Evolutionary conservation across 2,888 invertebrate species (phyloP), one percentile per base, ranked within the genome.

Genomic region (Dilophus febrilis): DNA sequence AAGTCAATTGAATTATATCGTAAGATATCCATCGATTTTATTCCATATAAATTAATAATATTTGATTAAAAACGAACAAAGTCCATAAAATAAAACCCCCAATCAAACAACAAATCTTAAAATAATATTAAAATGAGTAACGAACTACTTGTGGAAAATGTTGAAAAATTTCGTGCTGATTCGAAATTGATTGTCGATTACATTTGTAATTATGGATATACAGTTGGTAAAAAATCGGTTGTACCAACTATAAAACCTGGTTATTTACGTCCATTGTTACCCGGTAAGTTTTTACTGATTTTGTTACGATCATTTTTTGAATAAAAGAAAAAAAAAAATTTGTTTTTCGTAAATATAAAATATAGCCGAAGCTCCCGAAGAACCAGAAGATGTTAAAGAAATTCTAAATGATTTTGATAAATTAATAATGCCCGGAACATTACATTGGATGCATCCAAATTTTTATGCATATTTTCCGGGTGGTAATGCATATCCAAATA

Each of bases 391-490:
- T 10, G 91, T 87, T 84, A 68, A 77, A 51, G 72, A 76, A 29
- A 71, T 92, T 12, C 69, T 92, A 52, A 70, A 72, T 45, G 91
- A 92, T 54, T 72, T 92, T 45, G 86, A 85, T 52, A 65, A 74
- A 49, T 70, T 80, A 39, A 80, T 92, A 45, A 78, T 91, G 76
- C 88, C 90, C 1, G 90, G 91, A 48, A 32, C 39, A 37, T 86
- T 87, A 0, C 84, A 86, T 51, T 90, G 88, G 88, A 77, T 79
- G 48, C 84, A 84, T 11, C 90, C 88, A 3, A 69, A 79, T 48
- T 91, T 90, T 60, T 83, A 86, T 54, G 88, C 86, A 1, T 91
- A 82, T 57, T 86, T 73, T 56, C 84, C 85, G 1, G 73, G 80
- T 1, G 85, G 72, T 4, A 71, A 71, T 46, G 83, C 84, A 0